Base-by-base conservation (phyloP, 1,140 invertebrate genomes). In the Drosophila murphyi region DNA sequence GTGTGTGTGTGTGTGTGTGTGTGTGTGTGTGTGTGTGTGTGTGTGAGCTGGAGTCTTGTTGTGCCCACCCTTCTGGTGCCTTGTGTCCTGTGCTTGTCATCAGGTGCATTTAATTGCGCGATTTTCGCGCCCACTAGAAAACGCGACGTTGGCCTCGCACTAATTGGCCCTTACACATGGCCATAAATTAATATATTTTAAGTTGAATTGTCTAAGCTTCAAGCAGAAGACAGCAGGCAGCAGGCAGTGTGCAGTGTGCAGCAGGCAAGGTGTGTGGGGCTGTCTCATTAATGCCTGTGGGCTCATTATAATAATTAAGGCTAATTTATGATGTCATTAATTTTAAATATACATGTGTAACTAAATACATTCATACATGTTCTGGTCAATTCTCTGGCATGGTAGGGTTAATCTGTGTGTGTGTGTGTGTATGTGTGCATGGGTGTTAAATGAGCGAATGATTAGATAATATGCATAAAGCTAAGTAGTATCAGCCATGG, bases 101-200 rank as follows among this genome's bases (percentile, higher is more conserved):
- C 87, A 90, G 87, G 88, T 90, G 87, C 87, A 78, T 90, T 90
- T 90, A 90, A 90, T 90, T 83, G 88, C 87, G 87, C 88, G 87
- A 80, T 74, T 88, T 83, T 81, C 83, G 79, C 80, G 76, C 78
- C 74, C 75, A 79, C 67, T 79, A 68, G 43, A 67, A 70, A 76
- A 57, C 73, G 77, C 80, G 78, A 69, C 61, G 54, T 41, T 41
- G 54, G 55, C 56, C 51, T 60, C 20, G 47, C 59, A 73, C 82
- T 86, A 86, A 86, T 86, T 86, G 82, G 75, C 52, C 82, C 73
- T 65, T 78, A 80, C 82, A 86, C 80, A 78, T 83, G 77, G 77
- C 52, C 82, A 88, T 88, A 88, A 88, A 88, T 88, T 88, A 75
- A 88, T 88, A 85, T 55, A 83, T 85, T 89, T 88, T 64, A 89